Evolutionary conservation across 2,888 invertebrate species (phyloP).

Genomic region (Melieria crassipennis): DNA sequence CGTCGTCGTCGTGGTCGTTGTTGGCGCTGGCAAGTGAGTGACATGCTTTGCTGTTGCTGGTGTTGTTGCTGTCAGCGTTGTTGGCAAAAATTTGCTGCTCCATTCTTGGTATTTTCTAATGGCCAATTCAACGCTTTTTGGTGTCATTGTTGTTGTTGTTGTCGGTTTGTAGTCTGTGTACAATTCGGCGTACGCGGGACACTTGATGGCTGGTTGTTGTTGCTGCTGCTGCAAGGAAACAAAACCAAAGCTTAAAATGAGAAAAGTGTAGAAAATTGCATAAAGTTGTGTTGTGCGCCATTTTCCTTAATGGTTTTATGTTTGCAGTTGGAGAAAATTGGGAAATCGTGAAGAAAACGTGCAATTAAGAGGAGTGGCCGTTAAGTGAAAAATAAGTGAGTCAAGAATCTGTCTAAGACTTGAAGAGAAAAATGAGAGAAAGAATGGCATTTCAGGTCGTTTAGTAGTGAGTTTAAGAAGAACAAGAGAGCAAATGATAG

Average conservation of each 20-base stretch:
- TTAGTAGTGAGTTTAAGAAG: too few relatives aligned
- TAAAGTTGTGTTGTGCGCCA: slow-evolving; percentile 10
- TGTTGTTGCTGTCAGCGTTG: slow-evolving; percentile 24
- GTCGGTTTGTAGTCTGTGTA: slow-evolving; percentile 46
- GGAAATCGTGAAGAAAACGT: slow-evolving; percentile 24
- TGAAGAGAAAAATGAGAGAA: too few relatives aligned
- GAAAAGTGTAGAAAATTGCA: neutral
- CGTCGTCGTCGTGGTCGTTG: slow-evolving; percentile 10
- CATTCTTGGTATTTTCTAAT: slow-evolving; percentile 56
- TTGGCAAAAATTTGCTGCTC: slow-evolving; percentile 52
- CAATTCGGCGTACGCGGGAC: slow-evolving; percentile 53
- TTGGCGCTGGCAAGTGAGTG: slow-evolving; percentile 29
- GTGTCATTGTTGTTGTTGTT: slow-evolving; percentile 39
- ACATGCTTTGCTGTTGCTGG: slow-evolving; percentile 30
- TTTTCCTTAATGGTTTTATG: slow-evolving; percentile 27
- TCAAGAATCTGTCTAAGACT: too few relatives aligned
- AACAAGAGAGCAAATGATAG: too few relatives aligned
- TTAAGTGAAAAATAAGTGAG: too few relatives aligned
- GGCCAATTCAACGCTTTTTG: slow-evolving; percentile 51
- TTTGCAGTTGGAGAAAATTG: slow-evolving; percentile 19
- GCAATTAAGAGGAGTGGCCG: slow-evolving; percentile 15
- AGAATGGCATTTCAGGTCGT: too few relatives aligned
- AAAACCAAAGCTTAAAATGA: slow-evolving; percentile 1
- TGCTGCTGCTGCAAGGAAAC: slow-evolving; percentile 16
- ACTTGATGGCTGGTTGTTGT: slow-evolving; percentile 37